These are phyloP conservation scores for Amblyopsis hoosieri DNA, from an alignment of 2,797 vertebrate genomes.

Conservation along the genomic window DNA sequence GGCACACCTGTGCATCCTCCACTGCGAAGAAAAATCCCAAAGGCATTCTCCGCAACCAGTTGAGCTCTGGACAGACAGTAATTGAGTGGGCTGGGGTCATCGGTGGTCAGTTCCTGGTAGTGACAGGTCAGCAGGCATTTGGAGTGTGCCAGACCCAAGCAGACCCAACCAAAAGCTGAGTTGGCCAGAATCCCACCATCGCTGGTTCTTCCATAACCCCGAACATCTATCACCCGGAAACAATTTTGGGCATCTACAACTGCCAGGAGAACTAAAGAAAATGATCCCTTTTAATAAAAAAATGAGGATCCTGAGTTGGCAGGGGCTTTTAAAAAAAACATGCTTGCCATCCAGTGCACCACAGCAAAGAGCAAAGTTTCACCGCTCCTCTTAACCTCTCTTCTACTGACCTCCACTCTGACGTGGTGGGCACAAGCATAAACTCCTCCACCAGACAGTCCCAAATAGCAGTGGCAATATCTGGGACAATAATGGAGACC, in stretches of 20 bases:
- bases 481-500: not conserved
- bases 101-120: no score
- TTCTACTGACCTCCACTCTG: slow-evolving; percentile 3
- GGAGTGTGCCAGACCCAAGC: no score
- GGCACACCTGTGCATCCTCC: no score
- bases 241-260: slow-evolving; percentile 5
- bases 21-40: no score
- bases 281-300: slow-evolving; percentile 29
- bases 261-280: not conserved
- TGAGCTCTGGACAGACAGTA: no score
- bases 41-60: no score
- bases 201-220: not conserved
- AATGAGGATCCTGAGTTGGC: slow-evolving; percentile 1
- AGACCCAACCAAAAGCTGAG: slow-evolving; percentile 3
- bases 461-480: not conserved
- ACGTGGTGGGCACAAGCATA: not conserved
- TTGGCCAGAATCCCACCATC: slow-evolving; percentile 13
- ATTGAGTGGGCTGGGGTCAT: no score
- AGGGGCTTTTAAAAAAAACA: no score
- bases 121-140: no score
- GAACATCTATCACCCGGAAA: slow-evolving; percentile 11
- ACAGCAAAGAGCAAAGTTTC: not conserved
- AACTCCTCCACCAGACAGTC: not conserved
- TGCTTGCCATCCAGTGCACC: not conserved
- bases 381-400: not conserved